Base-by-base conservation (phyloP, 2,797 vertebrate species). In the Nannoperca obscura region DNA sequence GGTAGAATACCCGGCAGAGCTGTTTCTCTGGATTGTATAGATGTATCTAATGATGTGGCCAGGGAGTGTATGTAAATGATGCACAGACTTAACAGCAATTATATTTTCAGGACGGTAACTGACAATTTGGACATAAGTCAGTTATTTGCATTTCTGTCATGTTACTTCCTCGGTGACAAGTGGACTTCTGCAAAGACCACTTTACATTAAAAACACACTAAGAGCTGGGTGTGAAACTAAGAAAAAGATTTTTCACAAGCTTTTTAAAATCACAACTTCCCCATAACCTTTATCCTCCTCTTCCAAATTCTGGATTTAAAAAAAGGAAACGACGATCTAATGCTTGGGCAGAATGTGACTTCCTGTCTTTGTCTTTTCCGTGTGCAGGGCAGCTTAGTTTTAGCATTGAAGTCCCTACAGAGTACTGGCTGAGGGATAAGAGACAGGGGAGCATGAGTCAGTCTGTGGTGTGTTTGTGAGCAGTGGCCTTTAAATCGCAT, bases 401-500 rank as follows among this genome's bases (percentile, higher is more conserved):
- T 19, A 69, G 38, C 27, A 24, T 44, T 76, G 19, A 52, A 46
- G 32, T 74, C 49, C 42, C 20, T 3, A 32, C 62, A 72, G 30
- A 36, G 57, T 20, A 44, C 50, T 46, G 80, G 60, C 57, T 68
- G 55, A 73, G 36, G 50, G 54, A 53, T 70, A 32, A 8, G 34
- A 32, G 22, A 42, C 22, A 73, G 55, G 7, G 50, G 44, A 58
- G 20, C 68, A 81, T 74, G 76, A 89, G 52, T 83, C 82, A 85
- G 17, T 7, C 59, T 50, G 24, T 67, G 57, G 36, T 79, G 32
- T 83, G 57, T 74, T 75, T 81, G 66, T 34, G 34, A 87, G 77
- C 54, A 62, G 71, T 86, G 80, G 65, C 82, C 82, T 87, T 88
- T 72, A 72, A 65, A 74, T 46, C 9, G 1, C 40, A 68, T 36